Percentiles rank a stretch among this genome's conserved stretches.
phyloP scores from a whole-genome alignment of 2,113 vertebrate species.

The Turdus rufiventris region DNA sequence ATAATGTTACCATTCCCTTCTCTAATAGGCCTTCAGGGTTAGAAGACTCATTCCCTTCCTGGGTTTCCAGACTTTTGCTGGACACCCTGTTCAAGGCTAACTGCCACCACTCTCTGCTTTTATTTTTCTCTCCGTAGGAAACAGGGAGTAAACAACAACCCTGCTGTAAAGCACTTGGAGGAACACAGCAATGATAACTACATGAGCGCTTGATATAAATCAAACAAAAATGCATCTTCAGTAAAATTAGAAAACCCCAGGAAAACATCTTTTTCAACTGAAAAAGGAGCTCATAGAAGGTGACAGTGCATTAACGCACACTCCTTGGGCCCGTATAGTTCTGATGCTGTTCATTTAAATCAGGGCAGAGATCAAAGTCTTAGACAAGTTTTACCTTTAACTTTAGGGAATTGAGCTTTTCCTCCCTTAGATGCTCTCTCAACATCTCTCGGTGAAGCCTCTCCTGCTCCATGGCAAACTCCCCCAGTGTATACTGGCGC shows the following conservation, averaged over 20 bases:
- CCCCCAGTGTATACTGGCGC: slow-evolving; percentile 91
- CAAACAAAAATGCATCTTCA: not conserved
- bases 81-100: not conserved
- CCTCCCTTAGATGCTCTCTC: slow-evolving; percentile 92
- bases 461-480: slow-evolving; percentile 95
- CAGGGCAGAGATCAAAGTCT: not conserved
- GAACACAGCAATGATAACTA: not conserved
- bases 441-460: slow-evolving; percentile 93
- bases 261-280: not conserved
- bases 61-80: not conserved
- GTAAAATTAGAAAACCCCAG: not conserved
- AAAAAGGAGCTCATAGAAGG: not conserved
- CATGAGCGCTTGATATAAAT: not conserved
- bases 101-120: not conserved
- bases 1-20: not conserved
- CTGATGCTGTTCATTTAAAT: not conserved
- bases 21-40: not conserved
- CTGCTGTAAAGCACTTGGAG: not conserved
- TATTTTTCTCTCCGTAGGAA: not conserved
- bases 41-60: not conserved
- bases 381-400: slow-evolving; percentile 79
- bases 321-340: not conserved
- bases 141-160: not conserved
- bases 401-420: slow-evolving; percentile 94
- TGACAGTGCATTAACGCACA: not conserved